These are phyloP conservation scores for Neodiprion lecontei DNA, from an alignment of 1,140 invertebrate species.

Conservation along the genomic window DNA sequence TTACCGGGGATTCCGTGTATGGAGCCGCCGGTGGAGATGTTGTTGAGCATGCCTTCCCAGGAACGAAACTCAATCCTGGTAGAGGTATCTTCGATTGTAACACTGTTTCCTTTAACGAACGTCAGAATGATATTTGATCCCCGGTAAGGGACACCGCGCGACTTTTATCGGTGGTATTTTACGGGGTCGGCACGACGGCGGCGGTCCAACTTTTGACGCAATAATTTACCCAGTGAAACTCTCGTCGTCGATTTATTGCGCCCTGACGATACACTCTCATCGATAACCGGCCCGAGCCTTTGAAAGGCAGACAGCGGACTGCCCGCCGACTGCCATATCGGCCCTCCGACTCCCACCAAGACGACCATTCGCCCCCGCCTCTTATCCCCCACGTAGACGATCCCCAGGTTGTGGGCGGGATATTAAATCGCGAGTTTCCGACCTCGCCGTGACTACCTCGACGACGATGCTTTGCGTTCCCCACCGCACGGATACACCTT, in stretches of 20 bases:
- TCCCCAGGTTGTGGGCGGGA: slow-evolving; percentile 52
- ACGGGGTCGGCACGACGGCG: no score
- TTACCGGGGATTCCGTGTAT: slow-evolving; percentile 60
- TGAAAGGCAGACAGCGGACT: slow-evolving; percentile 60
- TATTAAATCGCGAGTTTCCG: slow-evolving; percentile 54
- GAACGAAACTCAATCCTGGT: slow-evolving; percentile 48
- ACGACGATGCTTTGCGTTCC: background rate
- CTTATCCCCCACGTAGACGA: slow-evolving; percentile 25
- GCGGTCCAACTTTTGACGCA: no score
- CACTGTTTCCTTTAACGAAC: background rate
- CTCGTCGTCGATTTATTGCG: no score
- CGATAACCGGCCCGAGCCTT: slow-evolving; percentile 51
- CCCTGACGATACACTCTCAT: background rate
- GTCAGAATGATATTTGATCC: background rate
- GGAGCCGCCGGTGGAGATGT: slow-evolving; percentile 59
- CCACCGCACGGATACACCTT: background rate
- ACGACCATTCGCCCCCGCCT: slow-evolving; percentile 28
- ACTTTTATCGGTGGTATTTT: no score
- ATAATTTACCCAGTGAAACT: no score
- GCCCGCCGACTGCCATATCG: slow-evolving; percentile 55
- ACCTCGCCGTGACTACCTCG: slow-evolving; percentile 23
- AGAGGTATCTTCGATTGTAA: background rate
- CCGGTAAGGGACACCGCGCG: no score
- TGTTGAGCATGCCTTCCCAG: slow-evolving; percentile 60
- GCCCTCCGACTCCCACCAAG: slow-evolving; percentile 41